phyloP scores from a whole-genome alignment of 2,888 invertebrate genomes.

The Pyrrhia umbra region DNA sequence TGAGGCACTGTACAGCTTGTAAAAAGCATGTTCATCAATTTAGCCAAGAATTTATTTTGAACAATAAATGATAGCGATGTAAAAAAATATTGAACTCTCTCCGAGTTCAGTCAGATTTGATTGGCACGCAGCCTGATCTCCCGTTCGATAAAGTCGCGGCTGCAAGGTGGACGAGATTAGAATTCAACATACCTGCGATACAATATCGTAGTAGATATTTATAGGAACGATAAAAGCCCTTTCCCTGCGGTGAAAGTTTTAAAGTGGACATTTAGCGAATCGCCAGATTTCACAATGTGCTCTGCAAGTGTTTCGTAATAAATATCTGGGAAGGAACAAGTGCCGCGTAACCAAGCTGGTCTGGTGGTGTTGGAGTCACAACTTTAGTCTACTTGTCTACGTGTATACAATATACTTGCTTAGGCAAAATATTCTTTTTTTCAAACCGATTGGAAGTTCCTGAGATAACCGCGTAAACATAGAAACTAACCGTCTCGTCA shows the following conservation, averaged over 20 bases:
- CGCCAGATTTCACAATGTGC: constrained; percentile 70
- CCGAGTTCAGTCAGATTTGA: constrained; percentile 35
- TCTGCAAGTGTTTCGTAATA: constrained; percentile 71
- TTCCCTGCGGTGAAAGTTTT: constrained; percentile 71
- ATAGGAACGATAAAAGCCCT: constrained; percentile 56
- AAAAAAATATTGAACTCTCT: no score
- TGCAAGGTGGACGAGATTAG: constrained; percentile 34
- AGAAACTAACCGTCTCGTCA: no score
- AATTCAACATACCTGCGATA: constrained; percentile 23
- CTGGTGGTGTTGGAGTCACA: constrained; percentile 22
- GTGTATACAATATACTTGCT: no score
- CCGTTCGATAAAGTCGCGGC: constrained; percentile 46
- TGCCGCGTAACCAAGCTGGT: constrained; percentile 63
- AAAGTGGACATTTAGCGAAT: constrained; percentile 68
- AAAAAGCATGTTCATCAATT: no score
- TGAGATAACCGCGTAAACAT: no score
- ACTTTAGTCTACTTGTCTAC: no score
- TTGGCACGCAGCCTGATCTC: constrained; percentile 51
- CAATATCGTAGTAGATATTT: constrained; percentile 15
- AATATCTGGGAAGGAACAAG: constrained; percentile 72
- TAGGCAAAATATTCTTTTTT: no score
- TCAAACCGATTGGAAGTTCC: no score
- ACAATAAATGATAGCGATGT: constrained; percentile 8
- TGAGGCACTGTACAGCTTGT: no score
- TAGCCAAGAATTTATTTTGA: no score